Conservation (phyloP, 2,113 vertebrate genomes). For the Lutjanus erythropterus region DNA sequence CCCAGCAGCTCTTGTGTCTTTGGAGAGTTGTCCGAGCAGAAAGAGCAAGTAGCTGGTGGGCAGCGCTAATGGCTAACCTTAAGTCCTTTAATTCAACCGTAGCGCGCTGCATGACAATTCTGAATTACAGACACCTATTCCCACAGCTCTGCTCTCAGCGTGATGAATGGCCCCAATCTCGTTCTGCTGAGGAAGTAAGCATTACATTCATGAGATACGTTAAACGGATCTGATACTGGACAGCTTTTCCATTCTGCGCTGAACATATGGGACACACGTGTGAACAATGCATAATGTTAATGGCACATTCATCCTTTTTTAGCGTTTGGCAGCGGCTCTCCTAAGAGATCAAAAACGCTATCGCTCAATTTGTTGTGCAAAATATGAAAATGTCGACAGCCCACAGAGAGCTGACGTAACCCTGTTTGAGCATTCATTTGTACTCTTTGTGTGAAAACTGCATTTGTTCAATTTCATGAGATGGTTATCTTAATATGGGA, state of each 20-base stretch:
- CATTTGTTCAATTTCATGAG: background rate
- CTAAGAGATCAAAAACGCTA: background rate
- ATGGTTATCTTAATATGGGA: slow-evolving; percentile 7
- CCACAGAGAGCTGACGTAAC: background rate
- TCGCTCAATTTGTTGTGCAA: background rate
- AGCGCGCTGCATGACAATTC: slow-evolving; percentile 50
- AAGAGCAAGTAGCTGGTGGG: slow-evolving; percentile 44
- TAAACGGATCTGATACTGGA: slow-evolving; percentile 44
- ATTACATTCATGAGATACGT: slow-evolving; percentile 52
- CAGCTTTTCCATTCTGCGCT: slow-evolving; percentile 30
- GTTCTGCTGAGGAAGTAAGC: slow-evolving; percentile 30
- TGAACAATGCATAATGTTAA: background rate
- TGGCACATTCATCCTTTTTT: slow-evolving; percentile 11
- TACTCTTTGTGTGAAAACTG: background rate
- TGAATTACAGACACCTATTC: slow-evolving; percentile 68
- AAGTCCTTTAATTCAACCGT: slow-evolving; percentile 54
- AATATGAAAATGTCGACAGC: background rate
- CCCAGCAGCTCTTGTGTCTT: slow-evolving; percentile 41
- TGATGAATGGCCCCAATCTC: slow-evolving; percentile 74
- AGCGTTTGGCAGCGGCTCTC: background rate
- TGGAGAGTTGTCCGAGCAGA: slow-evolving; percentile 51
- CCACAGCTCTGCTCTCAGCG: slow-evolving; percentile 41
- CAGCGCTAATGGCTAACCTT: slow-evolving; percentile 59
- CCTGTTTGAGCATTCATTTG: background rate
- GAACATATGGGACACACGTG: slow-evolving; percentile 19